phyloP scores from a whole-genome alignment of 2,888 invertebrate genomes.

The Drosophila colorata region DNA sequence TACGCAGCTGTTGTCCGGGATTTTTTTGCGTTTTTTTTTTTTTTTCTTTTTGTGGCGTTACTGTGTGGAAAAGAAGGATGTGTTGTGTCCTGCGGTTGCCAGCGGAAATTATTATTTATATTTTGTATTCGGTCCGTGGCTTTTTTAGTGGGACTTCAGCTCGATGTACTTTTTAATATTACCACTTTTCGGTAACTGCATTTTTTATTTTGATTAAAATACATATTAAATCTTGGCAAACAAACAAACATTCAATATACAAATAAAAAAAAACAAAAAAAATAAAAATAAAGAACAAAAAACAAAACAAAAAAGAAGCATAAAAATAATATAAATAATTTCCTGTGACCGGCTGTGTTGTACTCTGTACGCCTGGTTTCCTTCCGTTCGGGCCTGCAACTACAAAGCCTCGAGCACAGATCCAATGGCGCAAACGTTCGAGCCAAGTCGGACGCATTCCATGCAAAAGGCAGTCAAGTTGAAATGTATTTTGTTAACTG shows the following conservation, averaged over 20 bases:
- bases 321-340: slow-evolving; percentile 79
- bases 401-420: slow-evolving; percentile 29
- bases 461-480: slow-evolving; percentile 58
- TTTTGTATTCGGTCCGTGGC: slow-evolving; percentile 49
- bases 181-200: slow-evolving; percentile 33
- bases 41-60: slow-evolving; percentile 24
- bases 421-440: slow-evolving; percentile 19
- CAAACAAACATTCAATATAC: slow-evolving; percentile 25
- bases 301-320: slow-evolving; percentile 38
- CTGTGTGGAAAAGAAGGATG: slow-evolving; percentile 48
- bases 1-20: slow-evolving; percentile 71
- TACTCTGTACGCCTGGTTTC: slow-evolving; percentile 55
- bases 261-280: slow-evolving; percentile 22
- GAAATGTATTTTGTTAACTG: slow-evolving; percentile 61
- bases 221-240: slow-evolving; percentile 72
- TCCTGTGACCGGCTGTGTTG: slow-evolving; percentile 61
- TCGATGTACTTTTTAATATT: slow-evolving; percentile 47
- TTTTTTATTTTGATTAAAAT: slow-evolving; percentile 63
- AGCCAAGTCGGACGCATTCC: slow-evolving; percentile 35
- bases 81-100: slow-evolving; percentile 64
- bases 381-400: slow-evolving; percentile 66
- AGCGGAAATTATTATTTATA: slow-evolving; percentile 79
- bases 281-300: slow-evolving; percentile 34
- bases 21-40: slow-evolving; percentile 32
- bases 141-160: slow-evolving; percentile 40